These are phyloP conservation scores for Chelon labrosus DNA, from an alignment of 2,797 vertebrate genomes.

Conservation along the genomic window DNA sequence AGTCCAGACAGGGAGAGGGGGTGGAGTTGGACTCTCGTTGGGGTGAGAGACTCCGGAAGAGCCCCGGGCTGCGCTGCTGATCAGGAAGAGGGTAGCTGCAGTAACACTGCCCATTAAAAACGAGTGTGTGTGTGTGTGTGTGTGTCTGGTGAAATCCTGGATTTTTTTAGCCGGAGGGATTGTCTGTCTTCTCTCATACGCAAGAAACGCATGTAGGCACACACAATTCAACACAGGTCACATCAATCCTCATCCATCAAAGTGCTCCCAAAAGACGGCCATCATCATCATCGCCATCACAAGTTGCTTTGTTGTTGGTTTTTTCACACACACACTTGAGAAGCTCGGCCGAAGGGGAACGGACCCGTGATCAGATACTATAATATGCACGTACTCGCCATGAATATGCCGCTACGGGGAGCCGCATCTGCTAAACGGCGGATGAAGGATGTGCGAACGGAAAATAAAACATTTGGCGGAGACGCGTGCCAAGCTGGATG, in stretches of 20 bases:
- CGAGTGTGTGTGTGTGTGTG: conserved; percentile 13
- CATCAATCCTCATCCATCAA: conserved; percentile 78
- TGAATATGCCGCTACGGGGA: neutral
- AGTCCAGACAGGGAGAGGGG: conserved; percentile 50
- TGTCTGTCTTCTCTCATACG: conserved; percentile 73
- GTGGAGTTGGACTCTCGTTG: conserved; percentile 53
- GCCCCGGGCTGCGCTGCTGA: conserved; percentile 69
- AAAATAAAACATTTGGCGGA: neutral
- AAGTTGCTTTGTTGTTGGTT: conserved; percentile 60
- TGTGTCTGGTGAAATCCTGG: conserved; percentile 37
- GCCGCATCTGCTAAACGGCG: neutral
- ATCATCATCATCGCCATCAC: conserved; percentile 43
- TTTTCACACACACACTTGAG: conserved; percentile 40
- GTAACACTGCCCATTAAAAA: conserved; percentile 51
- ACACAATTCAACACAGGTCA: conserved; percentile 61
- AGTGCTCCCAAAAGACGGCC: conserved; percentile 52
- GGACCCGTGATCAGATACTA: too few species aligned
- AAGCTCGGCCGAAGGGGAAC: conserved; percentile 39
- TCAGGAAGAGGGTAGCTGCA: conserved; percentile 66
- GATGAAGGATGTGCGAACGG: neutral
- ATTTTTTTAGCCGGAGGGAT: conserved; percentile 60
- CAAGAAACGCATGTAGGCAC: conserved; percentile 49
- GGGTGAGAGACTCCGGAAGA: conserved; percentile 74
- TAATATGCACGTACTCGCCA: neutral
- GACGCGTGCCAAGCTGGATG: neutral